These are phyloP conservation scores for Cepaea nemoralis DNA, from an alignment of 1,140 invertebrate genomes.

Conservation along the genomic window DNA sequence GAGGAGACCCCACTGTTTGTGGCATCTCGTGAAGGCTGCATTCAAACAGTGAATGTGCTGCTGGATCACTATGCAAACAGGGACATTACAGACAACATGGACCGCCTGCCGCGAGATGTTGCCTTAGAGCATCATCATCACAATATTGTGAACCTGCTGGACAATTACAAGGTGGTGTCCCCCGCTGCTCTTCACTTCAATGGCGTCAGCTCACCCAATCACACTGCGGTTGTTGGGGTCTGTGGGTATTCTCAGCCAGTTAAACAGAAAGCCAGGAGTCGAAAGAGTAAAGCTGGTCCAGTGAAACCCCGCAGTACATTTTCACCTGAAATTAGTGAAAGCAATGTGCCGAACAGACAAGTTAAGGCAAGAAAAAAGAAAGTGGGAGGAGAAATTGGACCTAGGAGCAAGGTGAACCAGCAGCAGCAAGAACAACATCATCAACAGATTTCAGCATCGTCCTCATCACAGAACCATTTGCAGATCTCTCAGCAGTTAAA, in stretches of 20 bases:
- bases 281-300: constrained; percentile 41
- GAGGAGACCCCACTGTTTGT: constrained; percentile 96
- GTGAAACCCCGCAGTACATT: constrained; percentile 3
- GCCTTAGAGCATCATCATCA: constrained; percentile 91
- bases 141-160: constrained; percentile 92
- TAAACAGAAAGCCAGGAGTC: constrained; percentile 57
- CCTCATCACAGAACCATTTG: constrained; percentile 24
- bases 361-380: constrained; percentile 58
- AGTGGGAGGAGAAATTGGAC: background rate
- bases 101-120: constrained; percentile 90
- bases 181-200: constrained; percentile 50
- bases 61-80: constrained; percentile 93
- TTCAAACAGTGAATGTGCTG: constrained; percentile 89
- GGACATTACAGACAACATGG: constrained; percentile 98
- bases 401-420: constrained; percentile 1
- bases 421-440: constrained; percentile 24
- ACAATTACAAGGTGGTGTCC: constrained; percentile 80
- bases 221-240: constrained; percentile 27
- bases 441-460: constrained; percentile 10
- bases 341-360: constrained; percentile 18
- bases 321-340: constrained; percentile 20
- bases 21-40: constrained; percentile 93
- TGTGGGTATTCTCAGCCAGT: constrained; percentile 43
- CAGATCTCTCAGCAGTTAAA: constrained; percentile 32
- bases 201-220: constrained; percentile 65